Evolutionary conservation across 2,888 invertebrate species (phyloP).

Genomic region (Heliconius sara): DNA sequence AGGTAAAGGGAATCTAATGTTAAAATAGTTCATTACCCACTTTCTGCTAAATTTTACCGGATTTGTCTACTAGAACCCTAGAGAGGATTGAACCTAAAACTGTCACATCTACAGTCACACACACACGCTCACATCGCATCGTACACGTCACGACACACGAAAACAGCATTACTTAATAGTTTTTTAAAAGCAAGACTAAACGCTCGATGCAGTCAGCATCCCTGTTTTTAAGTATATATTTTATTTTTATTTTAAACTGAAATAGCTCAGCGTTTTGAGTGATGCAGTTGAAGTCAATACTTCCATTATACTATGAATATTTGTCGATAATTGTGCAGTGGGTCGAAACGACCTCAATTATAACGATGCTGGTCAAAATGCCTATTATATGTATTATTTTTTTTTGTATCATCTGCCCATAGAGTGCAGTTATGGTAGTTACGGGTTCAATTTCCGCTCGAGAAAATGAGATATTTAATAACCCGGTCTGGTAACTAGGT

Average conservation of each 20-base stretch:
- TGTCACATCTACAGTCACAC: not conserved
- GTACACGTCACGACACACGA: conserved; percentile 13
- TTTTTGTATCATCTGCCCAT: no score
- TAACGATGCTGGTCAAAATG: not conserved
- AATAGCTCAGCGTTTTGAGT: conserved; percentile 27
- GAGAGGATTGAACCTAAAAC: no score
- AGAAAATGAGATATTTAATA: no score
- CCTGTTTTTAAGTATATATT: conserved; percentile 41
- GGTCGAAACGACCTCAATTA: conserved; percentile 3
- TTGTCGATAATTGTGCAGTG: conserved; percentile 20
- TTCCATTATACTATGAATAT: conserved; percentile 1
- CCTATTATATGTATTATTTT: not conserved
- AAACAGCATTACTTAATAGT: conserved; percentile 41
- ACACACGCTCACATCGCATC: conserved; percentile 16
- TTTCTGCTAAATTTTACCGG: no score
- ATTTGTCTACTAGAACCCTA: no score
- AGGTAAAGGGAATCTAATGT: no score
- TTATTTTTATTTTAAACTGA: conserved; percentile 43
- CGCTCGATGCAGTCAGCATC: conserved; percentile 37
- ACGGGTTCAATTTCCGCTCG: no score
- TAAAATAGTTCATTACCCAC: no score
- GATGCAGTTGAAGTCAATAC: conserved; percentile 18
- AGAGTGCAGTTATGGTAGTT: no score
- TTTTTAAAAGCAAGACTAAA: conserved; percentile 45
- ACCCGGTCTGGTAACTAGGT: no score